A percentile compares a stretch with the other conserved stretches of the same genome.
These are phyloP conservation scores for Dorcus hopei DNA, from an alignment of 2,888 invertebrate species.

Conservation along the genomic window DNA sequence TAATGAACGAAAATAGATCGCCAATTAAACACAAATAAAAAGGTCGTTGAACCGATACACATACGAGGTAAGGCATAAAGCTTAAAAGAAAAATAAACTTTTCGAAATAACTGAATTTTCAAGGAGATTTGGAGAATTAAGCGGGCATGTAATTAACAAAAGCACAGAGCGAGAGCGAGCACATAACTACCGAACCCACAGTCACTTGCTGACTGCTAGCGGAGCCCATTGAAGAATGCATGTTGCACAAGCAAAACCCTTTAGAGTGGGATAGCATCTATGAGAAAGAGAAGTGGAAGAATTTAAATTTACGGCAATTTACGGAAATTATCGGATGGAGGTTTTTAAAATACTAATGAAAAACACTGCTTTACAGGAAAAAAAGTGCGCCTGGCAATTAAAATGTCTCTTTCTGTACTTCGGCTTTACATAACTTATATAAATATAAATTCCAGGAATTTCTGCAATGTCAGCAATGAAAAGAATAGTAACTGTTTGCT, in stretches of 20 bases:
- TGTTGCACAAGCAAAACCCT: conserved; percentile 26
- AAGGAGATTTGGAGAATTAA: background rate
- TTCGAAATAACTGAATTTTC: background rate
- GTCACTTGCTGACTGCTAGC: conserved; percentile 37
- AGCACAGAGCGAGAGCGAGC: conserved; percentile 13
- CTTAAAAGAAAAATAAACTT: background rate
- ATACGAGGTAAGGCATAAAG: background rate
- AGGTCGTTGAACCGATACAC: conserved; percentile 11
- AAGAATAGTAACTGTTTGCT: too few species aligned
- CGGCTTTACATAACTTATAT: too few species aligned
- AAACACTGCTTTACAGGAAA: background rate
- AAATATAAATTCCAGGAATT: too few species aligned
- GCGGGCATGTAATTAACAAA: conserved; percentile 1
- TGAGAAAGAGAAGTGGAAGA: conserved; percentile 1
- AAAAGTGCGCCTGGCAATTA: too few species aligned
- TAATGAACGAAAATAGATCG: conserved; percentile 7
- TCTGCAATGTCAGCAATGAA: too few species aligned
- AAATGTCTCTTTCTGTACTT: too few species aligned
- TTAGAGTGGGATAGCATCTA: conserved; percentile 12
- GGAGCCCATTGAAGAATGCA: conserved; percentile 31
- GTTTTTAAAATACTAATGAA: conserved; percentile 4
- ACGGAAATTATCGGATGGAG: conserved; percentile 8
- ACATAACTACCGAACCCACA: conserved; percentile 31
- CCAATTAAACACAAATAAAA: background rate
- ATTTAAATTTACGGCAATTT: conserved; percentile 10